Evolutionary conservation across 2,888 invertebrate genomes (phyloP), one percentile per base, ranked within the genome.

Genomic region (Lathronympha strigana): DNA sequence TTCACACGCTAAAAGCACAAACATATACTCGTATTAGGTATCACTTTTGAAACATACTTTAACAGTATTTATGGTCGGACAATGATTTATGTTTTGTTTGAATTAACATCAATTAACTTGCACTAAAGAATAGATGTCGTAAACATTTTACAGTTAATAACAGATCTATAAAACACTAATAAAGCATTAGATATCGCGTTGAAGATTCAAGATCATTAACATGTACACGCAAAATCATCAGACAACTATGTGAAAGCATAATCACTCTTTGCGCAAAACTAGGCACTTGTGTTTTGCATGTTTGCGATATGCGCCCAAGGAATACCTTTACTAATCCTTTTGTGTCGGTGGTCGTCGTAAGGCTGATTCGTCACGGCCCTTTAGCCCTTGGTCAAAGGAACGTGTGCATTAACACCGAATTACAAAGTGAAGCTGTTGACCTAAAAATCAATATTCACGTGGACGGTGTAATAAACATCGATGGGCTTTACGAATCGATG

Each of bases 381-480:
- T 69, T 61, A 57, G 66, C 68, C 67, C 68, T 73, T 72, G 72
- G 71, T 69, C 73, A 75, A 80, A 82, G 81, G 80, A 80, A 79
- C 78, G 80, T 72, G 71, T 73, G 70, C 73, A 73, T 75, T 68
- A 69, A 66, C 68, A 74, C 76, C 77, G 78, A 80, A 78, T 76
- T 77, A 82, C 81, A 83, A 82, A 79, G 79, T 82, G 81, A 83
- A 83, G 85, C 79, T 82, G 83, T 85, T 90, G 88, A 90, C 90
- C 90, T 77, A 89, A 86, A 91, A 90, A 90, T 90, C 86, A 90
- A 85, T 89, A 90, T 90, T 90, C 90, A 88, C 84, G 81, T 78
- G 79, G 80, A 71, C 73, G 76, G 76, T 79, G 86, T 79, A 86
- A 87, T 88, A 89, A 90, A 88, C 80, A 68, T 75, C 79, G 83